Base-by-base conservation (phyloP, 2,888 invertebrate genomes). In the Marronus borbonicus region DNA sequence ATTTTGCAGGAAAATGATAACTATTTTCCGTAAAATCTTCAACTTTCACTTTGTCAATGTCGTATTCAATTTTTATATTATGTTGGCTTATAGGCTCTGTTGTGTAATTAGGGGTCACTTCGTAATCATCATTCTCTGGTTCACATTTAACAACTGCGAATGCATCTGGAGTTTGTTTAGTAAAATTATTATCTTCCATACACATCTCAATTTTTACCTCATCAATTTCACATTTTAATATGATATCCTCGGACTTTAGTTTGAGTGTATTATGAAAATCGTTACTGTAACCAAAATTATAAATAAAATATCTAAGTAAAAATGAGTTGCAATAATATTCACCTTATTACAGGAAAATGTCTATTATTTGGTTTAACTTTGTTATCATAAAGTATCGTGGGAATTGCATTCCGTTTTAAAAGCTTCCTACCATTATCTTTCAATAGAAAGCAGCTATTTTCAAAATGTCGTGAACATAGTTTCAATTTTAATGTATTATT, bases 401-500 rank as follows among this genome's bases (percentile, higher is more conserved):
- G 72, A 12, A 74, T 55, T 55, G 60, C 24, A 12, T 44, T 49
- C 14, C 24, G 49, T 17, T 60, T 74, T 28, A 74, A 74, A 17
- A 24, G 17, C 12, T 62, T 60, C 20, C 72, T 58, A 49, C 72
- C 60, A 74, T 60, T 74, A 28, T 39, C 10, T 24, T 20, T 60
- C 2, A 31, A 36, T 36, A 72, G 44, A 39, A 74, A 74, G 12
- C 44, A 74, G 49, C 44, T 39, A 14, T 74, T 44, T 20, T 74
- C 44, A 7, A 74, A 74, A 49, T 74, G 72, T 5, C 44, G 44
- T n/a, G 72, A 74, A 28, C 72, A 74, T 44, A 74, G 60, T 14
- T 74, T 74, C 44, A 74, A 49, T 44, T 74, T 74, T 10, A 60
- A 62, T 3, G 72, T 74, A 49, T 74, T 60, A 14, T 74, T 74